These are phyloP conservation scores for Pangasius mekongensis DNA, from an alignment of 2,797 vertebrate genomes.

Conservation along the genomic window DNA sequence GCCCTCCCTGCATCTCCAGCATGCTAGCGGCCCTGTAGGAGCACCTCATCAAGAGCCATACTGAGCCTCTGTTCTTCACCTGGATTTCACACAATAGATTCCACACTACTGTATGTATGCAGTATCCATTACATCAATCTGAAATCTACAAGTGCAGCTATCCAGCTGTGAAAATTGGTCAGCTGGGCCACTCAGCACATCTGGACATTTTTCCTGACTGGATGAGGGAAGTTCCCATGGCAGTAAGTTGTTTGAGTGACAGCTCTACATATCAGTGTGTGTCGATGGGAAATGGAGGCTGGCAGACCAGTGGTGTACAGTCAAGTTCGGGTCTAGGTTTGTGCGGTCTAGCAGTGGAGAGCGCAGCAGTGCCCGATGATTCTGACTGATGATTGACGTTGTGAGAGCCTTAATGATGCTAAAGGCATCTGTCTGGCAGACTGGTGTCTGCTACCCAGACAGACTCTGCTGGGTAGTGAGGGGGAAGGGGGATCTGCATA, in stretches of 20 bases:
- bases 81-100: conserved; percentile 8
- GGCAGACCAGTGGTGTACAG: conserved; percentile 32
- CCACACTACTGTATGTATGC: not conserved
- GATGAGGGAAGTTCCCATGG: not conserved
- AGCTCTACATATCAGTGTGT: conserved; percentile 15
- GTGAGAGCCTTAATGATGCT: conserved; percentile 46
- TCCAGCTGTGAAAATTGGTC: conserved; percentile 19
- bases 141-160: conserved; percentile 15
- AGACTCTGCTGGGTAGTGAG: conserved; percentile 21
- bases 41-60: conserved; percentile 34
- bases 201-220: conserved; percentile 21
- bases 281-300: conserved; percentile 21
- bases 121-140: not conserved
- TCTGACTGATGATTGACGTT: conserved; percentile 45
- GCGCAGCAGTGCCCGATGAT: conserved; percentile 31
- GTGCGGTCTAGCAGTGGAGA: conserved; percentile 39
- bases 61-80: conserved; percentile 17
- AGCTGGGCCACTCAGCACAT: conserved; percentile 13
- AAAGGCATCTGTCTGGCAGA: conserved; percentile 54
- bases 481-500: conserved; percentile 15
- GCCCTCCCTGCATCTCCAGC: conserved; percentile 51
- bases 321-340: conserved; percentile 43
- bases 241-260: conserved; percentile 27
- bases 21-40: conserved; percentile 38
- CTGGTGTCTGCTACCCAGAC: conserved; percentile 54